Base-by-base conservation (phyloP, 1,140 invertebrate genomes). In the Trachymyrmex septentrionalis region DNA sequence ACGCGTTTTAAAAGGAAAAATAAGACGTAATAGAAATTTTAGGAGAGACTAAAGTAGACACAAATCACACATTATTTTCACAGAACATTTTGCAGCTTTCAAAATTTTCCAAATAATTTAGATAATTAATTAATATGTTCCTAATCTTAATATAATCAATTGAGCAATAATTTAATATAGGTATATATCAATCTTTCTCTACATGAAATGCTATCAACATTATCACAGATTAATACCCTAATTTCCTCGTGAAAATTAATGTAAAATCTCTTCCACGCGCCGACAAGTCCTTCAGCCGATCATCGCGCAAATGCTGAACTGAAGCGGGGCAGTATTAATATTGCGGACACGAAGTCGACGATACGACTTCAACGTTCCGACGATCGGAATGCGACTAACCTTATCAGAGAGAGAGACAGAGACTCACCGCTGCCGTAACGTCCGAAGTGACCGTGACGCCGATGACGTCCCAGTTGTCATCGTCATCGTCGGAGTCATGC, bases 341-440 rank as follows among this genome's bases (percentile, higher is more conserved):
- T 89, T 86, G 44, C 88, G 53, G 77, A 73, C 88, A 75, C 85
- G 85, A 21, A 48, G 21, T 38, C 64, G 34, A n/a, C n/a, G n/a
- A n/a, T n/a, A n/a, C n/a, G n/a, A 87, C 27, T 80, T 80, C 14
- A 38, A 87, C 73, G 88, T 61, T 21, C 77, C 85, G 81, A 71
- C 88, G 78, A 91, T 91, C 53, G 88, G 86, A 88, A 90, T 90
- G 88, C 67, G 86, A 90, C 89, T 90, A 90, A 81, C 76, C 87
- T 91, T 90, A 91, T 91, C 87, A 90, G n/a, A 69, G 30, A 55
- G n/a, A 53, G 16, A 67, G n/a, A 59, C 21, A 72, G 53, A 78
- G 72, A 93, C 92, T 93, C 92, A 93, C 92, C 92, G 91, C 92
- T 93, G 86, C 63, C 86, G 88, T 92, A 87, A 82, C 88, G 91